phyloP scores from a whole-genome alignment of 2,888 invertebrate species.

The Lasiommata megera region DNA sequence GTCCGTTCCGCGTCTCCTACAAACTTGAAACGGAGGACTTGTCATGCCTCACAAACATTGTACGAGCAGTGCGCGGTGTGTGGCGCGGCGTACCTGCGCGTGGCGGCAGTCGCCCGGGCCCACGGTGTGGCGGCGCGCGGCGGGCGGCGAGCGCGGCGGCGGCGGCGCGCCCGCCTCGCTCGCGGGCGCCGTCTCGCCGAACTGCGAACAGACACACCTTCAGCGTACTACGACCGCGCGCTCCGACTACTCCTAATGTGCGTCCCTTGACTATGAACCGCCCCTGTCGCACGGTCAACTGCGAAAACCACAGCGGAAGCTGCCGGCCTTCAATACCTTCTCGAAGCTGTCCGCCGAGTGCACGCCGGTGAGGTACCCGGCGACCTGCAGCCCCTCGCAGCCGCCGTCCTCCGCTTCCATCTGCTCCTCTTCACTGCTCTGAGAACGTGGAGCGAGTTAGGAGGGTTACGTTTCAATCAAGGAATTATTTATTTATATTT shows the following conservation, averaged over 20 bases:
- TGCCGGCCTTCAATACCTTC: slow-evolving; percentile 58
- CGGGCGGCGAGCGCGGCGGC: slow-evolving; percentile 66
- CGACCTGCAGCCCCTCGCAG: slow-evolving; percentile 38
- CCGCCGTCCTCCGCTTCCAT: slow-evolving; percentile 64
- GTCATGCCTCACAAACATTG: background rate
- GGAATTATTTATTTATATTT: too few species aligned
- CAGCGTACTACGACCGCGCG: too few species aligned
- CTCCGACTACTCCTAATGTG: too few species aligned
- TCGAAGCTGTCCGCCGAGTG: slow-evolving; percentile 57
- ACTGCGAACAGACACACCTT: slow-evolving; percentile 8
- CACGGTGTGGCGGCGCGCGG: slow-evolving; percentile 91
- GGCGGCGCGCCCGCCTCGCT: slow-evolving; percentile 81
- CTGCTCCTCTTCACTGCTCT: slow-evolving; percentile 78
- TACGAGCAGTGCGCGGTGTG: background rate
- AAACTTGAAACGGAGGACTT: too few species aligned
- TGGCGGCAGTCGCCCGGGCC: slow-evolving; percentile 95
- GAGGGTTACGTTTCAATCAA: too few species aligned
- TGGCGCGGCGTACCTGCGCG: slow-evolving; percentile 86
- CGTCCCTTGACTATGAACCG: too few species aligned
- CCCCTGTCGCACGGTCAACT: too few species aligned
- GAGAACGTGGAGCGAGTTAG: too few species aligned
- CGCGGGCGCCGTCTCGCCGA: slow-evolving; percentile 32
- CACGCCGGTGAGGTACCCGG: slow-evolving; percentile 50
- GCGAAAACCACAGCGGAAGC: too few species aligned
- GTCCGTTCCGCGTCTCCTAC: too few species aligned